Evolutionary conservation across 2,888 invertebrate genomes (phyloP).

Genomic region (Hedychridium roseum): DNA sequence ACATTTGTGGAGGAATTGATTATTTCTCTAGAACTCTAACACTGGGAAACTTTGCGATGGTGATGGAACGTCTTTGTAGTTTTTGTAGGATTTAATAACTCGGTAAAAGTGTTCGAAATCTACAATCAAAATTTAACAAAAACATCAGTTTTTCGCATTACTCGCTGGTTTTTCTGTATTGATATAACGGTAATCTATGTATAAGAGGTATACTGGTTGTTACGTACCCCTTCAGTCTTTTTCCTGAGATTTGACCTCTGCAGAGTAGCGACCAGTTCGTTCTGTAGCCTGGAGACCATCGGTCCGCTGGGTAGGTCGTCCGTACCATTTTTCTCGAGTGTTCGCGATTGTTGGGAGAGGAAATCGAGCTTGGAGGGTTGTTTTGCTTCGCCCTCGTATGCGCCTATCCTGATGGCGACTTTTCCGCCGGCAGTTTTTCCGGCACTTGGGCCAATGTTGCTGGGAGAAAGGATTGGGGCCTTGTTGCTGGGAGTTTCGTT

Average conservation of each 20-base stretch:
- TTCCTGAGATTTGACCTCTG: conserved; percentile 80
- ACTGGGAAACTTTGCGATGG: too few species aligned
- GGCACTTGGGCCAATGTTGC: conserved; percentile 12
- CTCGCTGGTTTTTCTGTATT: not conserved
- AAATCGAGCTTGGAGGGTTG: conserved; percentile 80
- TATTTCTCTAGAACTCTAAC: too few species aligned
- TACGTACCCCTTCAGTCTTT: conserved; percentile 68
- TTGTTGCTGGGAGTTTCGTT: conserved; percentile 14
- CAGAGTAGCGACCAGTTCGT: conserved; percentile 78
- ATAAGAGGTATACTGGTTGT: too few species aligned
- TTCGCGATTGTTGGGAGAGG: conserved; percentile 60
- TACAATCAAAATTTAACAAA: too few species aligned
- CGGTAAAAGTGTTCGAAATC: too few species aligned
- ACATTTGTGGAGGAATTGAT: too few species aligned
- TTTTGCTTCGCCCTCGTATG: conserved; percentile 62
- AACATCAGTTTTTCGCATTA: too few species aligned
- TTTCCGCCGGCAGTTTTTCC: conserved; percentile 40
- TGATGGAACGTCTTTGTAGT: too few species aligned
- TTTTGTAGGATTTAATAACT: too few species aligned
- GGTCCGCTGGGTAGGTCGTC: conserved; percentile 66
- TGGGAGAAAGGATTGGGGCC: conserved; percentile 18
- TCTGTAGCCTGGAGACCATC: conserved; percentile 74
- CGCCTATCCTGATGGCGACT: conserved; percentile 57
- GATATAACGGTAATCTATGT: not conserved
- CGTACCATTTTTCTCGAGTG: conserved; percentile 41